Evolutionary conservation across 2,888 invertebrate genomes (phyloP), one percentile per base, ranked within the genome.

Genomic region (Himalopsyche kuldschensis): DNA sequence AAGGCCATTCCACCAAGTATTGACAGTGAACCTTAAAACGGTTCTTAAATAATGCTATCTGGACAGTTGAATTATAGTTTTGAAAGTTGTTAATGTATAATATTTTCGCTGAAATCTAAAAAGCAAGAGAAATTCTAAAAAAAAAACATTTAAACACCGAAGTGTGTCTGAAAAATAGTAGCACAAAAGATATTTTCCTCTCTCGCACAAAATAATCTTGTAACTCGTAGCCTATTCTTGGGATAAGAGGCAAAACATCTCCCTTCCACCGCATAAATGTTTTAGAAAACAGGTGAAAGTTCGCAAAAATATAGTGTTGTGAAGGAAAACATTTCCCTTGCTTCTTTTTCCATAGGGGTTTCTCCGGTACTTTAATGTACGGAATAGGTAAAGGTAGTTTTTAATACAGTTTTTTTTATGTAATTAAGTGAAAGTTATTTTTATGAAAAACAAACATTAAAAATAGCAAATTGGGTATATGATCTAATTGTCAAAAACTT

Each of bases 241-340:
- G 80, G 85, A 82, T 82, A 75, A 83, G 83, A 63, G 75, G 85
- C 75, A 83, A 80, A 79, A 69, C 80, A 79, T 77, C 79, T 77
- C 75, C 35, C 75, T 48, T 15, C 35, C 41, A 15, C 75, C 79
- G 80, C 85, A 85, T 85, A 80, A 85, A 85, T 83, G 83, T 85
- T 85, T 83, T 79, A 85, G 80, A 47, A 78, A 81, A 75, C 82
- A 83, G 85, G 85, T 83, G 85, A 85, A 80, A 83, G 79, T 82
- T 84, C 77, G 55, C 47, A 27, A 78, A 82, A 83, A 84, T 75
- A 78, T 79, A 69, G 69, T 69, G 27, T 27, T 55, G 63, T 55
- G 48, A 55, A 24, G 81, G 27, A 81, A 80, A 75, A 83, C 78
- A 81, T 55, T 81, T 75, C 78, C 46, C 46, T 41, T 31, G 46